Percentiles rank a stretch among this genome's conserved stretches.
These are phyloP conservation scores for Acrocephalus scirpaceus DNA, from an alignment of 2,797 vertebrate genomes.

Conservation along the genomic window DNA sequence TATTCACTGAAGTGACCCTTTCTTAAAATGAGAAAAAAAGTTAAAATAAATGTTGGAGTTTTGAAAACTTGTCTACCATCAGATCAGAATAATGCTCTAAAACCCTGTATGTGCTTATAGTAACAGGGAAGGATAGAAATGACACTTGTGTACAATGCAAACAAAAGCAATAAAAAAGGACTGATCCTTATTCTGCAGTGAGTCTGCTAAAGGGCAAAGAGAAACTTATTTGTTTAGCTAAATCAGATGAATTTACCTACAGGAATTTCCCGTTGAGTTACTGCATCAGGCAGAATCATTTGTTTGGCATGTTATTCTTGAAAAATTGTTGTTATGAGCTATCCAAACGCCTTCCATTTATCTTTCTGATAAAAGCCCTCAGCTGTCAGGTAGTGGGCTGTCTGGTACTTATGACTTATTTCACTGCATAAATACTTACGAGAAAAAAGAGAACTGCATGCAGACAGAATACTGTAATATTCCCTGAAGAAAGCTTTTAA, in stretches of 20 bases:
- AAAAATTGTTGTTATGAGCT: conserved; percentile 16
- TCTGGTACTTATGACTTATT: conserved; percentile 20
- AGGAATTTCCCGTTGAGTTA: conserved; percentile 19
- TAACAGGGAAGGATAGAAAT: background rate
- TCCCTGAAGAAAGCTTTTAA: conserved; percentile 57
- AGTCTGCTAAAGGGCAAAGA: conserved; percentile 1
- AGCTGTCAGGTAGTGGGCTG: background rate
- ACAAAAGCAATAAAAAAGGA: background rate
- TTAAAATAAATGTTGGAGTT: background rate
- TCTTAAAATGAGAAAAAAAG: background rate
- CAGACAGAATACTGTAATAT: conserved; percentile 6
- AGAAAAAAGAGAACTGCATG: conserved; percentile 16
- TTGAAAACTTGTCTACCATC: background rate
- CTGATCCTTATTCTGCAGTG: background rate
- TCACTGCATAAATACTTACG: background rate
- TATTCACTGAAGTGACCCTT: background rate
- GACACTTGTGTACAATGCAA: background rate
- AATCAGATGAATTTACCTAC: background rate
- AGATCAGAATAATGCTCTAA: background rate
- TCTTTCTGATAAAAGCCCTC: conserved; percentile 22
- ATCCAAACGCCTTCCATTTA: conserved; percentile 10
- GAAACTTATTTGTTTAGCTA: background rate
- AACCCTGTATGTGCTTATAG: background rate
- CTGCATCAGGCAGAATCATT: conserved; percentile 26
- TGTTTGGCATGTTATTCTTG: background rate